Evolutionary conservation across 2,113 vertebrate genomes (phyloP).

Genomic region (Sapajus apella): DNA sequence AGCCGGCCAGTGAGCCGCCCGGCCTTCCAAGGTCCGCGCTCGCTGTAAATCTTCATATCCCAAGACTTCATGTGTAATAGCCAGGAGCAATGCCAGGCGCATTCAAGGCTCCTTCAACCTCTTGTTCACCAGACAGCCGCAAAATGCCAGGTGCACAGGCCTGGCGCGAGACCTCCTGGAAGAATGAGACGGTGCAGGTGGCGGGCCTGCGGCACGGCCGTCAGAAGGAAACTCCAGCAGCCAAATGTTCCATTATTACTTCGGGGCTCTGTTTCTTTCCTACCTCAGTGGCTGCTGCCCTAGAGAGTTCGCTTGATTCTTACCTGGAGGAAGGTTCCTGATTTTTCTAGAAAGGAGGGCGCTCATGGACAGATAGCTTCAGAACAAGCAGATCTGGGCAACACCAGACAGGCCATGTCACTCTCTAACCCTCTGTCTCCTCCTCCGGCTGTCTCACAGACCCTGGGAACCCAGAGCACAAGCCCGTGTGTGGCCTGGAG

Average conservation of each 20-base stretch:
- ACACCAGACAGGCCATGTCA: accelerated
- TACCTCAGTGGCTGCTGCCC: accelerated
- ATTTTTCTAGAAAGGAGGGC: background rate
- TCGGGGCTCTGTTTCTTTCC: background rate
- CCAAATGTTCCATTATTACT: background rate
- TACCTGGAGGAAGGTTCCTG: background rate
- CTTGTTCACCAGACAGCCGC: conserved; percentile 83
- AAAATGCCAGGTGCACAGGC: conserved; percentile 78
- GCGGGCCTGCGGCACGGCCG: conserved; percentile 15
- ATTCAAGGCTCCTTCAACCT: conserved; percentile 80
- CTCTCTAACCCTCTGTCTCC: background rate
- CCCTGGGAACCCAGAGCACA: accelerated
- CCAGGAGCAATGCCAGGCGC: conserved; percentile 81
- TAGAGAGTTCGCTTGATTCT: accelerated
- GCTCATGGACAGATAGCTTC: accelerated
- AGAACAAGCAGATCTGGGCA: background rate
- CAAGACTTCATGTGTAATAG: conserved; percentile 80
- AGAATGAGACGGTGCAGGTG: conserved; percentile 54
- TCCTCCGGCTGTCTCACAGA: background rate
- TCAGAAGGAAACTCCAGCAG: background rate
- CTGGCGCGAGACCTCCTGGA: conserved; percentile 71
- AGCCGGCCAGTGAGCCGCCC: background rate
- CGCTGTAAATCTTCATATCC: conserved; percentile 79
- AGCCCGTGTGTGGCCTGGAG: accelerated
- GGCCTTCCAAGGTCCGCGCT: conserved; percentile 23